Evolutionary conservation across 2,888 invertebrate species (phyloP).

Genomic region (Apamea monoglypha): DNA sequence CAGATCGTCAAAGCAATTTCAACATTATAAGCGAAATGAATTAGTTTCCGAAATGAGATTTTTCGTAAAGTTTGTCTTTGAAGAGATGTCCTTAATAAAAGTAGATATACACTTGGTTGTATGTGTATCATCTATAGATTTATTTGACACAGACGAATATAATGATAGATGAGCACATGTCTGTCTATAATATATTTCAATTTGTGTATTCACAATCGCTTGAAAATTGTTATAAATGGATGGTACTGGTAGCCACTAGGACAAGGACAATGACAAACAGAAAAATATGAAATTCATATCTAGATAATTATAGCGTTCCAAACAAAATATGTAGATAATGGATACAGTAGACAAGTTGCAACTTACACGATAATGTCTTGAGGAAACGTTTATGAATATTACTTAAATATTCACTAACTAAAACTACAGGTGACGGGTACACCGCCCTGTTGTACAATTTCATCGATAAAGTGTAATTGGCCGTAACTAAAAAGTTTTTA

Average conservation of each 20-base stretch:
- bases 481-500: conserved; percentile 17
- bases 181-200: conserved; percentile 3
- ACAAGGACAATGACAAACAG: conserved; percentile 13
- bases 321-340: conserved; percentile 2
- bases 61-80: conserved; percentile 34
- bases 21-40: conserved; percentile 38
- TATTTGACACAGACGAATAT: conserved; percentile 8
- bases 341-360: background rate
- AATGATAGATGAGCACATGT: conserved; percentile 17
- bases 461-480: conserved; percentile 25
- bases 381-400: background rate
- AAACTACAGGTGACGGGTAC: background rate
- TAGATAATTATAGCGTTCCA: conserved; percentile 2
- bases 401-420: background rate
- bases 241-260: conserved; percentile 1
- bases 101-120: conserved; percentile 20
- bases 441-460: conserved; percentile 6
- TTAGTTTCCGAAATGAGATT: conserved; percentile 39
- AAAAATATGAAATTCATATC: background rate
- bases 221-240: conserved; percentile 32
- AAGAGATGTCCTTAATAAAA: conserved; percentile 17
- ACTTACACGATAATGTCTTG: conserved; percentile 1
- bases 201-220: conserved; percentile 1
- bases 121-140: conserved; percentile 12
- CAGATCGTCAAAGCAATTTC: conserved; percentile 41